phyloP scores from a whole-genome alignment of 2,113 vertebrate genomes.

The Crotalus horridus region DNA sequence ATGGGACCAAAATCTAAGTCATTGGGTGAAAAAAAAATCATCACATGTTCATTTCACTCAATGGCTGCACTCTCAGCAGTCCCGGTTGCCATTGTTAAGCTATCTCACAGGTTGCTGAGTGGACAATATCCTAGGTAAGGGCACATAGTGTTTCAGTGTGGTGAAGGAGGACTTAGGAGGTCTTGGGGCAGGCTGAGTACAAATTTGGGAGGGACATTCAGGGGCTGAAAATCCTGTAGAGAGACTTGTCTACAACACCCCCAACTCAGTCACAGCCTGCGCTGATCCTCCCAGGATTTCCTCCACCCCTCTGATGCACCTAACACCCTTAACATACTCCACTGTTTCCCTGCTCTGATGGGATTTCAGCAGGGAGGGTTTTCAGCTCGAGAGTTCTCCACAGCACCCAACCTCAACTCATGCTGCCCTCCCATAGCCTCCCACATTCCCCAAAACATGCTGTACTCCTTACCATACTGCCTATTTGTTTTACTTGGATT shows the following conservation, averaged over 20 bases:
- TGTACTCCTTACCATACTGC: neutral
- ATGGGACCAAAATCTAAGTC: too few relatives aligned
- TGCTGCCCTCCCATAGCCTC: neutral
- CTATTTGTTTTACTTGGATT: neutral
- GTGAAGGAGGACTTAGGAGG: too few relatives aligned
- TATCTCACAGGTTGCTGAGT: neutral
- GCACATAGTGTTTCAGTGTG: too few relatives aligned
- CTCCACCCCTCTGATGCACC: neutral
- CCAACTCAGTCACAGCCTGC: neutral
- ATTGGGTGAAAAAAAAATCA: neutral
- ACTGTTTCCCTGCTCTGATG: neutral
- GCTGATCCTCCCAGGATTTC: neutral
- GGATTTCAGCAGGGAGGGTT: neutral
- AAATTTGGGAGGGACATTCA: too few relatives aligned
- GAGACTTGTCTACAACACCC: neutral
- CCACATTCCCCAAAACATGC: neutral
- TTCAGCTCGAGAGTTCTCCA: neutral
- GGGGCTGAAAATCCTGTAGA: too few relatives aligned
- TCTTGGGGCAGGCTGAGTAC: too few relatives aligned
- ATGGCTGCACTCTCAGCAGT: neutral
- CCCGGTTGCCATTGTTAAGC: neutral
- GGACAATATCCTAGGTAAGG: neutral
- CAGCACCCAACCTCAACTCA: neutral
- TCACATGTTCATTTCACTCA: neutral
- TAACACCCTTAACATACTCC: neutral